These are phyloP conservation scores for Pteruthius melanotis DNA, from an alignment of 2,113 vertebrate genomes.

Conservation along the genomic window DNA sequence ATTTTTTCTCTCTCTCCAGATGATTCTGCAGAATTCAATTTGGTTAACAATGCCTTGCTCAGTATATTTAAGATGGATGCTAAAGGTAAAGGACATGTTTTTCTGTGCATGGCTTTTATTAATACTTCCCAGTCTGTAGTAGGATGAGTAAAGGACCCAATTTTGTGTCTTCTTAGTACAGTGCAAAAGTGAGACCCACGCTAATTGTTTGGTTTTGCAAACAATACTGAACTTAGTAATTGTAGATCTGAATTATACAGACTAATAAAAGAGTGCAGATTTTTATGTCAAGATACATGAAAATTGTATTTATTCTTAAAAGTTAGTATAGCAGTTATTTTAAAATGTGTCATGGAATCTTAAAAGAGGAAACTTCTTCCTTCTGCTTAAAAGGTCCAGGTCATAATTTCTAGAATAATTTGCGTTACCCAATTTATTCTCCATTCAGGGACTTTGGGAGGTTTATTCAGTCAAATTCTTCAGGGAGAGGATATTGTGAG, in stretches of 20 bases:
- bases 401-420: background rate
- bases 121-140: background rate
- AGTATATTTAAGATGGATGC: conserved; percentile 98
- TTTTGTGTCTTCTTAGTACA: background rate
- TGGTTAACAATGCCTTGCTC: conserved; percentile 90
- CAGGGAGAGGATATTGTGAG: conserved; percentile 96
- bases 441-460: conserved; percentile 87
- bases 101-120: background rate
- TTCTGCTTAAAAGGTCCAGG: background rate
- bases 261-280: background rate
- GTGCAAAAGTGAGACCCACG: background rate
- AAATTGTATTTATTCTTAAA: background rate
- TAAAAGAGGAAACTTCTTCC: background rate
- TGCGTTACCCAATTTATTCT: background rate
- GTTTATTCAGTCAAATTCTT: conserved; percentile 97
- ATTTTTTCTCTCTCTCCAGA: conserved; percentile 71
- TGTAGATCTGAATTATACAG: background rate
- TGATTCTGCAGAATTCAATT: conserved; percentile 96
- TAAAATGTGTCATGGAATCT: background rate
- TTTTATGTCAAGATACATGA: background rate
- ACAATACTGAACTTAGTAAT: background rate
- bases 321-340: background rate
- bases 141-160: background rate
- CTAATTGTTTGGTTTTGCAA: background rate
- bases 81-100: conserved; percentile 78